Base-by-base conservation (phyloP, 2,113 vertebrate species). In the Nicator chloris region DNA sequence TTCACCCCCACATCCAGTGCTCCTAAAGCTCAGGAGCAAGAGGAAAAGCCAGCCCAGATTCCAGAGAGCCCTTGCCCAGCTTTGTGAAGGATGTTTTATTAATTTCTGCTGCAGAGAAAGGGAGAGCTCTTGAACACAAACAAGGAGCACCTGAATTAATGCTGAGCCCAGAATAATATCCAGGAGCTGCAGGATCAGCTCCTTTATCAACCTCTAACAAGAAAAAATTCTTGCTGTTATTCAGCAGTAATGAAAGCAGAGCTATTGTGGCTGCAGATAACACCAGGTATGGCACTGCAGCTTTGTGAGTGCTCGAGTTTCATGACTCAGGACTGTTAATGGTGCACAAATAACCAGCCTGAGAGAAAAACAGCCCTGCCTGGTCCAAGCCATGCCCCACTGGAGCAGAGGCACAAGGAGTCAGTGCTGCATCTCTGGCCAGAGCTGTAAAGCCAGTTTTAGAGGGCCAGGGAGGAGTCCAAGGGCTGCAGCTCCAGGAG, bases 111-210 rank as follows among this genome's bases (percentile, higher is more conserved):
- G 87, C 81, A 85, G 78, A 61, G 31, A 39, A 35, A 3, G 23
- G 56, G 45, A 80, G 71, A 88, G 59, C 71, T 44, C 31, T 49
- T 53, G 40, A 37, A 60, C 35, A 51, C 51, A 24, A 82, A 49
- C 7, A 3, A 88, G 37, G 69, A 91, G 30, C n/a, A 42, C 33
- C 23, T 18, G 37, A 87, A 82, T 89, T 79, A 85, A 61, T 69
- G 66, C 70, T 49, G 70, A 89, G 61, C 65, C 73, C 37, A 14
- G 37, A 35, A 28, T 8, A 56, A 84, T 13, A 84, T 11, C 65
- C 57, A 78, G 17, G 65, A 86, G 72, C 12, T 79, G 91, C 94
- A 87, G 4, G 33, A 91, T 76, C 91, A 95, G 86, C 89, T 92
- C n/a, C 42, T 89, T 76, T 78, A 89, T 37, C 81, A 82, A 24